Percentiles rank a stretch among this genome's conserved stretches.
Conservation (phyloP, 2,888 invertebrate genomes). For the Anaspis maculata region DNA sequence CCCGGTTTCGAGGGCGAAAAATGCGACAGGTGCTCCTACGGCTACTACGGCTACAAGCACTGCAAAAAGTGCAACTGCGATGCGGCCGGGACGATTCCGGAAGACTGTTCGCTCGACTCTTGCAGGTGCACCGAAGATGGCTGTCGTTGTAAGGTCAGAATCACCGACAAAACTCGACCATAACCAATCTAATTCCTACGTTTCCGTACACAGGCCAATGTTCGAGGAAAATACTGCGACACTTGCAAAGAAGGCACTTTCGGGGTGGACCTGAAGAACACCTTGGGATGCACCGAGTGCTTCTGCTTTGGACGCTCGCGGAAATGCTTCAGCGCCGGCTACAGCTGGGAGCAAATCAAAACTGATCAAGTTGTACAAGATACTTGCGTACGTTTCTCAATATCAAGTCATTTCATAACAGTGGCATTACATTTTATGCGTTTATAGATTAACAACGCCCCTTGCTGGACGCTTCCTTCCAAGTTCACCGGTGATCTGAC, state of each 20-base stretch:
- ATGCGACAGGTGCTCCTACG: constrained; percentile 77
- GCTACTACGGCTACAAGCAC: constrained; percentile 83
- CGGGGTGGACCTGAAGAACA: constrained; percentile 68
- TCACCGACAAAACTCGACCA: constrained; percentile 1
- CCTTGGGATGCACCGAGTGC: constrained; percentile 86
- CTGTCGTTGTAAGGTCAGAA: constrained; percentile 79
- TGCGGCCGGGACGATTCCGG: constrained; percentile 54
- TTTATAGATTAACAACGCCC: background rate
- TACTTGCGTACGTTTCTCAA: constrained; percentile 25
- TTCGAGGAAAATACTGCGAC: constrained; percentile 76
- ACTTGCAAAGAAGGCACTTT: constrained; percentile 79
- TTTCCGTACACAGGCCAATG: constrained; percentile 56
- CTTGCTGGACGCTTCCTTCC: constrained; percentile 76
- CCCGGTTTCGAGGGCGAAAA: constrained; percentile 65
- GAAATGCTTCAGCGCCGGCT: constrained; percentile 70
- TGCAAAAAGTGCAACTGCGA: constrained; percentile 83
- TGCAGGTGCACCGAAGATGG: constrained; percentile 74
- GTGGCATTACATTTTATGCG: background rate
- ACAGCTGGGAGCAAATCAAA: constrained; percentile 75
- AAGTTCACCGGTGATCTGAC: constrained; percentile 81
- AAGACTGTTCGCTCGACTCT: constrained; percentile 43
- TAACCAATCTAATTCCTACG: background rate
- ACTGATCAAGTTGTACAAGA: constrained; percentile 43
- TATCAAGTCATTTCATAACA: background rate
- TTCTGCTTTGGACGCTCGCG: constrained; percentile 90